Conservation (phyloP, 2,888 invertebrate genomes). For the Pandemis cinnamomeana region DNA sequence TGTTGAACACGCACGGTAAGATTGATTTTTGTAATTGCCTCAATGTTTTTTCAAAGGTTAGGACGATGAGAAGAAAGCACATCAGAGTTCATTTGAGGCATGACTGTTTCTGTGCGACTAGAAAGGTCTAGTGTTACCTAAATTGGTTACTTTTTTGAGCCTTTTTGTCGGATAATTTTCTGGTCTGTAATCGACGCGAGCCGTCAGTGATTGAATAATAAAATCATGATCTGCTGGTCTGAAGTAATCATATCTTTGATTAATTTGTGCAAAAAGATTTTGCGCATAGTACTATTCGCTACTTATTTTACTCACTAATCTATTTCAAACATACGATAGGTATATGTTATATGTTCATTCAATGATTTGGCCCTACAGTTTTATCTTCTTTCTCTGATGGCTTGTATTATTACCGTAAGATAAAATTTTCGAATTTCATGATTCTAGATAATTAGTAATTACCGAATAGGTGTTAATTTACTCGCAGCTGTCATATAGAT, state of each 20-base stretch:
- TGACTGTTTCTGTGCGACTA: not conserved
- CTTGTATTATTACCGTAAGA: too few species aligned
- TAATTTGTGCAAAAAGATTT: not conserved
- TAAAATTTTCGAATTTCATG: too few species aligned
- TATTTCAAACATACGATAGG: too few species aligned
- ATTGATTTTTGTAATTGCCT: too few species aligned
- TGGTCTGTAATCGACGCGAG: not conserved
- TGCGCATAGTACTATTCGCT: not conserved
- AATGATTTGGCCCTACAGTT: too few species aligned
- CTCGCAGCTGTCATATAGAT: too few species aligned
- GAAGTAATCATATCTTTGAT: slow-evolving; percentile 8
- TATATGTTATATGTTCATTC: too few species aligned
- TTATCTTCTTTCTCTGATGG: too few species aligned
- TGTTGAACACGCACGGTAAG: too few species aligned
- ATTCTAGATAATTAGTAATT: too few species aligned
- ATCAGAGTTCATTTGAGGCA: not conserved
- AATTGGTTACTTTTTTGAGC: not conserved
- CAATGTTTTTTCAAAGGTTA: not conserved
- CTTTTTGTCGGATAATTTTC: not conserved
- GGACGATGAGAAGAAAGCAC: not conserved
- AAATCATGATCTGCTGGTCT: not conserved
- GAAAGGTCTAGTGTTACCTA: not conserved
- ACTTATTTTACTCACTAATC: too few species aligned
- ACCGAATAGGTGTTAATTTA: too few species aligned
- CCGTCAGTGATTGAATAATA: not conserved